phyloP scores from a whole-genome alignment of 2,113 vertebrate species.

The Trogon melanurus region DNA sequence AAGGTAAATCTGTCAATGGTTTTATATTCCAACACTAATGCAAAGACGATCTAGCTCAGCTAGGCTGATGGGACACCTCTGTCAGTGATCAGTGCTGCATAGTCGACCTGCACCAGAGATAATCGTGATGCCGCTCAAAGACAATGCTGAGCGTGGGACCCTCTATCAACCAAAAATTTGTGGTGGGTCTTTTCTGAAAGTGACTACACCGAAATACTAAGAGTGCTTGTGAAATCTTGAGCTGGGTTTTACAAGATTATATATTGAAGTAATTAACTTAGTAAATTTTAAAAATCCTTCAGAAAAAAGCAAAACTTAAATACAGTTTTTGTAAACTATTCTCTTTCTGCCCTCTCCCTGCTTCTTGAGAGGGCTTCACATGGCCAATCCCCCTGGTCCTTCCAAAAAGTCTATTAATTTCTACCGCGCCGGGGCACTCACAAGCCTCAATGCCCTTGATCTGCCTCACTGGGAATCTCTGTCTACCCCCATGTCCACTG shows the following conservation, averaged over 20 bases:
- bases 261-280: neutral
- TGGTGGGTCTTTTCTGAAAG: neutral
- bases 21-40: neutral
- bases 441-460: neutral
- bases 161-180: neutral
- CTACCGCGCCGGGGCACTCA: neutral
- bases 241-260: neutral
- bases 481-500: neutral
- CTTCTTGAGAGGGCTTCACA: neutral
- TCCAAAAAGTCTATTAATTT: neutral
- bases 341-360: neutral
- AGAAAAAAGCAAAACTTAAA: neutral
- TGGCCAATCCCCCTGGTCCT: rapidly evolving
- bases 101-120: neutral
- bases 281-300: neutral
- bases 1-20: neutral
- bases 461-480: neutral
- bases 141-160: neutral
- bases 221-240: neutral
- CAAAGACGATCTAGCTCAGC: neutral
- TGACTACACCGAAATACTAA: neutral
- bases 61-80: neutral
- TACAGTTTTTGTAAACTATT: neutral
- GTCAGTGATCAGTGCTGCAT: neutral
- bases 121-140: neutral